Evolutionary conservation across 2,888 invertebrate genomes (phyloP).

Genomic region (Philhelius pedissequus): DNA sequence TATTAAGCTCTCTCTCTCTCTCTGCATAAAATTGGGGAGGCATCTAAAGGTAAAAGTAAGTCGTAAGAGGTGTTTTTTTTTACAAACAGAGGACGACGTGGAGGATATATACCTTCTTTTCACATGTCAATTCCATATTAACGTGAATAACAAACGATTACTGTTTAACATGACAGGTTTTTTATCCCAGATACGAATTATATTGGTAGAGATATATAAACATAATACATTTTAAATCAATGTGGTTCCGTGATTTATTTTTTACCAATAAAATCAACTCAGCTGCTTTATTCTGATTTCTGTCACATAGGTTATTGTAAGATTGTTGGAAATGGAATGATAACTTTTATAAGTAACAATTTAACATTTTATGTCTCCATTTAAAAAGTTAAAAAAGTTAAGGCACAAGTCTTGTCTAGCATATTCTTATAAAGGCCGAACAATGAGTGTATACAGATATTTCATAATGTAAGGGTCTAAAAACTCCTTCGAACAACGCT

Average conservation of each 20-base stretch:
- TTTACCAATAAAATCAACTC: neutral
- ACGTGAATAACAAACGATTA: neutral
- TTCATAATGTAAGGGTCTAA: no score
- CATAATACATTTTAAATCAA: neutral
- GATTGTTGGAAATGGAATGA: no score
- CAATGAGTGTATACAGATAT: no score
- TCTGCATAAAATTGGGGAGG: slow-evolving; percentile 5
- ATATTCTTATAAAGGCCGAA: no score
- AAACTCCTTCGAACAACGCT: no score
- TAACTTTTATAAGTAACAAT: no score
- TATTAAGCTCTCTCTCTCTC: neutral
- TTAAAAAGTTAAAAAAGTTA: no score
- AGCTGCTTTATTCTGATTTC: no score
- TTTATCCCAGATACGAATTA: no score
- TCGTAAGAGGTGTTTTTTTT: neutral
- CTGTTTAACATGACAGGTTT: neutral
- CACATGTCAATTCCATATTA: slow-evolving; percentile 10
- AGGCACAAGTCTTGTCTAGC: no score
- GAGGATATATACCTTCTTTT: neutral
- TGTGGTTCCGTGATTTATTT: neutral
- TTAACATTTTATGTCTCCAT: no score
- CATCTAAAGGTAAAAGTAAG: neutral
- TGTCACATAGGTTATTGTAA: no score
- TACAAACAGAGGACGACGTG: neutral
- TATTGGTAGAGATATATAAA: neutral